phyloP scores from a whole-genome alignment of 2,888 invertebrate genomes.

The Creontiades dilutus region DNA sequence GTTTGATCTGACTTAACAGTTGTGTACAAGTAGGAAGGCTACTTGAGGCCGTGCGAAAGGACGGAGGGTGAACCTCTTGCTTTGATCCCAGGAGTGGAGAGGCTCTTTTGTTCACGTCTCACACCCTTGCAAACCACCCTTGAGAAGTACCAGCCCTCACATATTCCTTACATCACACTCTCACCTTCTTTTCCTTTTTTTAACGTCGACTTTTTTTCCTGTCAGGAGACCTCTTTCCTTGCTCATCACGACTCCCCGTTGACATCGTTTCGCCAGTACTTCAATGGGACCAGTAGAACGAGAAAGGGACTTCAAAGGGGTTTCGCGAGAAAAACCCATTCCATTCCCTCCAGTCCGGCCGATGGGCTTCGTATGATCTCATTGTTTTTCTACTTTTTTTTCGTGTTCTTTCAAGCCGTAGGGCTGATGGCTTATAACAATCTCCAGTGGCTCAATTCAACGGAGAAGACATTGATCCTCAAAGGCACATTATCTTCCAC shows the following conservation, averaged over 20 bases:
- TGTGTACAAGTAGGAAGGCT: constrained; percentile 67
- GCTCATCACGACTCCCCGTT: constrained; percentile 60
- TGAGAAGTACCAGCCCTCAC: constrained; percentile 52
- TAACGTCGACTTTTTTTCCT: constrained; percentile 40
- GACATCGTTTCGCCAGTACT: constrained; percentile 59
- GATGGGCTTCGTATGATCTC: constrained; percentile 56
- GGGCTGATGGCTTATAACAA: constrained; percentile 47
- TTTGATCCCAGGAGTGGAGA: constrained; percentile 59
- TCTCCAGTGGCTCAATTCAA: neutral
- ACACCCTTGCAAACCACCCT: constrained; percentile 66
- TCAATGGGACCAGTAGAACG: constrained; percentile 39
- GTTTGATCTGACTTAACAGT: constrained; percentile 69
- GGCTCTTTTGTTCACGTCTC: constrained; percentile 64
- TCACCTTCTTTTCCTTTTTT: constrained; percentile 48
- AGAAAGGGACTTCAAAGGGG: constrained; percentile 47
- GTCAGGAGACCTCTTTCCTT: constrained; percentile 40
- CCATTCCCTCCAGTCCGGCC: constrained; percentile 37
- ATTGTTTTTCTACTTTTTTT: constrained; percentile 46
- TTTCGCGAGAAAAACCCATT: constrained; percentile 26
- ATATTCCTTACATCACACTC: constrained; percentile 63
- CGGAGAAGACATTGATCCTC: neutral
- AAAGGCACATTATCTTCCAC: no score
- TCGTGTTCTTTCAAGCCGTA: constrained; percentile 4
- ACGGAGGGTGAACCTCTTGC: constrained; percentile 58
- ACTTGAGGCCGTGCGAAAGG: constrained; percentile 52